These are phyloP conservation scores for Pomacea canaliculata DNA, from an alignment of 2,888 invertebrate species.

Conservation along the genomic window DNA sequence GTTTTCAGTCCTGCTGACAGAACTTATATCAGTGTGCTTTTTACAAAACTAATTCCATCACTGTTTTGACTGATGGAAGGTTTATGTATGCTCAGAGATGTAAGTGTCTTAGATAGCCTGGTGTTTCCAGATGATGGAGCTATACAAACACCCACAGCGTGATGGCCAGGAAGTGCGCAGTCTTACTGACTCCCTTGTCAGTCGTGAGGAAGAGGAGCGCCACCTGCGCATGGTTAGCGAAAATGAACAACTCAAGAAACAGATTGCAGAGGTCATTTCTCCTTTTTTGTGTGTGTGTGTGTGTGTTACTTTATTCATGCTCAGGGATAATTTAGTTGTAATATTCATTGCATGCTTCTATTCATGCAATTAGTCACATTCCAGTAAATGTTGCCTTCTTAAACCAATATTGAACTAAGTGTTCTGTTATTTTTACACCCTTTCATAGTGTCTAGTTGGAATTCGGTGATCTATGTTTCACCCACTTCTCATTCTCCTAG, in stretches of 20 bases:
- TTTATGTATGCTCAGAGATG: too few relatives aligned
- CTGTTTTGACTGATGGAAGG: too few relatives aligned
- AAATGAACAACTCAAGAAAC: slow-evolving; percentile 95
- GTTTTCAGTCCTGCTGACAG: too few relatives aligned
- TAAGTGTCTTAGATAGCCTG: too few relatives aligned
- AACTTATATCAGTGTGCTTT: too few relatives aligned
- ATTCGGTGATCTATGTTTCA: too few relatives aligned
- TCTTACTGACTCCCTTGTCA: slow-evolving; percentile 68
- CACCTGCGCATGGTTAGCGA: slow-evolving; percentile 92
- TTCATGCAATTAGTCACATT: neutral
- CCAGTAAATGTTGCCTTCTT: neutral
- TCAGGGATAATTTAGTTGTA: neutral
- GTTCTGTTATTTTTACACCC: too few relatives aligned
- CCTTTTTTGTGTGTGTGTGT: too few relatives aligned
- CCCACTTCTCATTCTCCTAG: too few relatives aligned
- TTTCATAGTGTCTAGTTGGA: too few relatives aligned
- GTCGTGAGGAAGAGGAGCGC: slow-evolving; percentile 89
- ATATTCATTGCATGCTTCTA: neutral
- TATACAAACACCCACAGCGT: slow-evolving; percentile 57
- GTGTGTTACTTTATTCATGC: neutral
- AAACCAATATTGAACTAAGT: neutral
- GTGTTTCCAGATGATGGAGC: slow-evolving; percentile 58
- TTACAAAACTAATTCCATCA: too few relatives aligned
- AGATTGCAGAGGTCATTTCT: slow-evolving; percentile 85
- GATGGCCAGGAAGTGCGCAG: slow-evolving; percentile 65